Evolutionary conservation across 2,888 invertebrate genomes (phyloP).

Genomic region (Caenorhabditis auriculariae): DNA sequence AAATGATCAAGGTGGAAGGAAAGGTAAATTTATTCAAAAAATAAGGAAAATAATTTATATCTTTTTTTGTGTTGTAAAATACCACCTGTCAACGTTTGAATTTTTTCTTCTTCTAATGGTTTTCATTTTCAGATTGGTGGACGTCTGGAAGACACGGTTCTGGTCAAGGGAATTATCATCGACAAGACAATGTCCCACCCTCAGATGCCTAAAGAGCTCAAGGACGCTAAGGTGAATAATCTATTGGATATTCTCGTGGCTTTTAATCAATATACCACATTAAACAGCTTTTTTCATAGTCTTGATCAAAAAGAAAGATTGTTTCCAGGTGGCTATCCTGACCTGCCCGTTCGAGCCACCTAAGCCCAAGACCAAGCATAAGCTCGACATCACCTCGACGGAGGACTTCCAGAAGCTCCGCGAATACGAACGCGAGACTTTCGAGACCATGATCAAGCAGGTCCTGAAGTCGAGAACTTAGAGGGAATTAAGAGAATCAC

Average conservation of each 20-base stretch:
- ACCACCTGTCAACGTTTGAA: no score
- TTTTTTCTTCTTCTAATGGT: no score
- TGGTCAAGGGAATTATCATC: constrained; percentile 93
- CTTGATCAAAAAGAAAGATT: background rate
- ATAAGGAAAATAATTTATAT: background rate
- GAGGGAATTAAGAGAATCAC: no score
- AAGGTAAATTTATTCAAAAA: constrained; percentile 69
- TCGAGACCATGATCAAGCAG: constrained; percentile 84
- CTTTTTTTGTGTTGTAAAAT: no score
- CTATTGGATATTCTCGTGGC: background rate
- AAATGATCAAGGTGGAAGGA: constrained; percentile 95
- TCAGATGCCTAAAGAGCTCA: constrained; percentile 86
- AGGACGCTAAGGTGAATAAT: constrained; percentile 41
- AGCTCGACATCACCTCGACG: constrained; percentile 92
- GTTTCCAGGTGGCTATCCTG: constrained; percentile 80
- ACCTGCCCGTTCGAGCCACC: constrained; percentile 99
- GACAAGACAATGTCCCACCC: constrained; percentile 87
- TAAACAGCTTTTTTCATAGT: background rate
- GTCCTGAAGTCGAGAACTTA: no score
- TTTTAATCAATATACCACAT: background rate
- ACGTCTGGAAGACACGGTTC: constrained; percentile 89
- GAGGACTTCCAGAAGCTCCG: constrained; percentile 87
- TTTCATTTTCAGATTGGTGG: constrained; percentile 75
- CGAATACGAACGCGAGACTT: constrained; percentile 90
- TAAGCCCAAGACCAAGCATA: constrained; percentile 99